Conservation (phyloP, 2,797 vertebrate species). For the Coendou prehensilis region DNA sequence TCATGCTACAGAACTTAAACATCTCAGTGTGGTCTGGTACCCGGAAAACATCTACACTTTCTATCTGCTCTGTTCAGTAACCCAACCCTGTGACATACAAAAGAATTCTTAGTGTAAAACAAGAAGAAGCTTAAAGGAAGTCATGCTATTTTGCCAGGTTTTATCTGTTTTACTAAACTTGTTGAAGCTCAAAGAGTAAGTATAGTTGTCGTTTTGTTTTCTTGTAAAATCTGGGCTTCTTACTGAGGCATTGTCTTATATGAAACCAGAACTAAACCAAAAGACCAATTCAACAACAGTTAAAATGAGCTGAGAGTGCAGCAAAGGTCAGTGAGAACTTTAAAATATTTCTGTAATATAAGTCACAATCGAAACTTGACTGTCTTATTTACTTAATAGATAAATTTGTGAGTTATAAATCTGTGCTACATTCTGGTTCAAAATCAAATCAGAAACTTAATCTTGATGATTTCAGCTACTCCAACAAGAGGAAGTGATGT, state of each 20-base stretch:
- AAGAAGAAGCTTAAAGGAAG: neutral
- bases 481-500: neutral
- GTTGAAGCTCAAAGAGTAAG: neutral
- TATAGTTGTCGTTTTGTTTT: neutral
- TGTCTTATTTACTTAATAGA: conserved; percentile 48
- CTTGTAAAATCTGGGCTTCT: neutral
- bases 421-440: neutral
- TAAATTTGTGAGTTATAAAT: conserved; percentile 47
- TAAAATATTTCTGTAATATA: conserved; percentile 16
- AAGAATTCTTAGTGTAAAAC: neutral
- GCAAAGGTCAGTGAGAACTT: conserved; percentile 3
- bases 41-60: neutral
- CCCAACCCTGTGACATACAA: neutral
- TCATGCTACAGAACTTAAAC: neutral
- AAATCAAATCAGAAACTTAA: conserved; percentile 53
- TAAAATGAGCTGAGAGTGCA: neutral
- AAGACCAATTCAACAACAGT: conserved; percentile 24
- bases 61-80: neutral
- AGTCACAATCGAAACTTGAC: conserved; percentile 52
- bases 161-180: conserved; percentile 1
- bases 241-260: neutral
- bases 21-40: neutral
- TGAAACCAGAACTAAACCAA: conserved; percentile 6
- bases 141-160: neutral
- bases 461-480: conserved; percentile 14